Conservation (phyloP, 2,113 vertebrate genomes). For the Jaculus jaculus region DNA sequence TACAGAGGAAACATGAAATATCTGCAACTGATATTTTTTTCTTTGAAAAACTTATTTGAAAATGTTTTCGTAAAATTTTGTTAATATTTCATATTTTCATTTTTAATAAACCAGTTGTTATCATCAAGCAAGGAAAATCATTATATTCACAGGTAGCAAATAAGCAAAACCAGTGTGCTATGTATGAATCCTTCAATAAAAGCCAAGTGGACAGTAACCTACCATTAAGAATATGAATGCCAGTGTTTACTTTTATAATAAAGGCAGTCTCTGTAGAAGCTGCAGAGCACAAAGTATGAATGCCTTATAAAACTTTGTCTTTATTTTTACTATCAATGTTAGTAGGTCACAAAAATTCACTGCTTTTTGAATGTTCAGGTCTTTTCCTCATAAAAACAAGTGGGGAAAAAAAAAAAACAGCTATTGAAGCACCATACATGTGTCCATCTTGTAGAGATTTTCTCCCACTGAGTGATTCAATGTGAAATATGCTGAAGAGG, state of each 20-base stretch:
- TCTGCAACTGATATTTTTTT: not conserved
- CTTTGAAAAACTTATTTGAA: not conserved
- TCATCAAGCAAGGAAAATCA: not conserved
- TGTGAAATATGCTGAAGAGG: not conserved
- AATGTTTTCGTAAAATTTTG: not conserved
- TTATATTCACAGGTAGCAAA: not conserved
- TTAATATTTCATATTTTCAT: not conserved
- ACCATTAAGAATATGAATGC: not conserved
- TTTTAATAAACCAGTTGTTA: not conserved
- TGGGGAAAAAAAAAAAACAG: not conserved
- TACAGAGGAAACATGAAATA: not conserved
- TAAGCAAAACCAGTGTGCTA: not conserved
- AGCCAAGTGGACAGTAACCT: not conserved
- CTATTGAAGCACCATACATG: not conserved
- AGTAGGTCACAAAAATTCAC: not conserved
- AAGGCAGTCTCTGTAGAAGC: not conserved
- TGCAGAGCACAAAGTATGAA: constrained; percentile 8
- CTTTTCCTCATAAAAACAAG: not conserved
- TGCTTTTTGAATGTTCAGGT: not conserved
- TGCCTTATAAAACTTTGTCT: not conserved
- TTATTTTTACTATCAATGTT: constrained; percentile 6
- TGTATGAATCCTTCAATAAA: not conserved
- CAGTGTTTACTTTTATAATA: not conserved
- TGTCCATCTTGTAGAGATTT: not conserved
- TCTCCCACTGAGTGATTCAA: not conserved